A percentile compares a stretch with the other conserved stretches of the same genome.
These are phyloP conservation scores for Cyclophora albipunctata DNA, from an alignment of 2,888 invertebrate genomes.

Conservation along the genomic window DNA sequence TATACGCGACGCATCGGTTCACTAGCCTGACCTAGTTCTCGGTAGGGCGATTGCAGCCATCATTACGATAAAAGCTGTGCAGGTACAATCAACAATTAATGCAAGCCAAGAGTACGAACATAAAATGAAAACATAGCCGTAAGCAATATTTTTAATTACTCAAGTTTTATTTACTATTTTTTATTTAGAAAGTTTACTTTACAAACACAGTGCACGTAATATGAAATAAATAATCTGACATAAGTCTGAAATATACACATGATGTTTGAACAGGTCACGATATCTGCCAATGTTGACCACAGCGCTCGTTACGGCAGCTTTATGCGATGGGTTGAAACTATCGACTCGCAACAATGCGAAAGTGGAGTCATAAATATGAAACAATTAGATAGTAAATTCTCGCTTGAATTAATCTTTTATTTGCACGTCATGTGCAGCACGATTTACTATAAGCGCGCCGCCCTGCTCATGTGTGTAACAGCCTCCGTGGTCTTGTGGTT, in stretches of 20 bases:
- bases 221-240: constrained; percentile 10
- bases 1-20: constrained; percentile 33
- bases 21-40: constrained; percentile 37
- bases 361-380: constrained; percentile 56
- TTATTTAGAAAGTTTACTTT: constrained; percentile 6
- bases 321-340: constrained; percentile 43
- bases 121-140: constrained; percentile 1
- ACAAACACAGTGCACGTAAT: constrained; percentile 10
- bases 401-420: constrained; percentile 63
- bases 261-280: constrained; percentile 44
- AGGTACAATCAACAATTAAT: constrained; percentile 30
- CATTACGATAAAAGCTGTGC: constrained; percentile 42
- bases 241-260: constrained; percentile 16
- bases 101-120: constrained; percentile 22
- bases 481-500: no score
- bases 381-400: constrained; percentile 66
- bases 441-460: constrained; percentile 24
- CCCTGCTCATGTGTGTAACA: constrained; percentile 14
- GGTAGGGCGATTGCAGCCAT: constrained; percentile 29
- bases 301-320: constrained; percentile 44
- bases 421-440: constrained; percentile 56
- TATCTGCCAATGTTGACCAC: constrained; percentile 31
- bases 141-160: neutral
- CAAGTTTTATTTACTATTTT: constrained; percentile 1
- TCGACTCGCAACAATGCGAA: constrained; percentile 51